Conservation (phyloP, 2,888 invertebrate genomes). For the Limnephilus rhombicus region DNA sequence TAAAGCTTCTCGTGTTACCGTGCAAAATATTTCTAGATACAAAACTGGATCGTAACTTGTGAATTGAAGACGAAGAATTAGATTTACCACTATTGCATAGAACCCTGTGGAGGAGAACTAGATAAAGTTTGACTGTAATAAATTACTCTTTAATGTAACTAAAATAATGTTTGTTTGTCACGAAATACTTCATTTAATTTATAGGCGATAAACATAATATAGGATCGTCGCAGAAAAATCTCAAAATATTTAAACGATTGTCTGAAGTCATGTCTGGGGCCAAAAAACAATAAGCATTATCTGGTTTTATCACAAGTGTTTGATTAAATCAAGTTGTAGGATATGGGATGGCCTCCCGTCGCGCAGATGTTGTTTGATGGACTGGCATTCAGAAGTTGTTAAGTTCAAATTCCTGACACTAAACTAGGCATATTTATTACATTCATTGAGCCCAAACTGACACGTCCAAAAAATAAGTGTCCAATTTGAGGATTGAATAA, state of each 20-base stretch:
- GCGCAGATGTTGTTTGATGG: conserved; percentile 17
- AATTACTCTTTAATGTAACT: not conserved
- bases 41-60: not conserved
- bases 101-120: not conserved
- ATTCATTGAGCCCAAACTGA: not conserved
- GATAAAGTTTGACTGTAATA: not conserved
- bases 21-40: not conserved
- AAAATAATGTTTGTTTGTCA: conserved; percentile 14
- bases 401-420: conserved; percentile 32
- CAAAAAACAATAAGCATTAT: conserved; percentile 18
- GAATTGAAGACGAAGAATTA: not conserved
- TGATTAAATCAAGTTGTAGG: not conserved
- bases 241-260: conserved; percentile 15
- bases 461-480: not conserved
- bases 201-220: not conserved
- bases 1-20: not conserved
- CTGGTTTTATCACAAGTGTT: not conserved
- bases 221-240: not conserved
- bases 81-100: not conserved
- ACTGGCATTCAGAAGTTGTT: conserved; percentile 31
- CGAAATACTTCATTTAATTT: conserved; percentile 12
- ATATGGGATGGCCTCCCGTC: conserved; percentile 13
- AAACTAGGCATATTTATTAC: conserved; percentile 10
- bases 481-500: not conserved
- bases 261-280: conserved; percentile 4